Conservation (phyloP, 2,113 vertebrate species). For the Sinocyclocheilus rhinocerous region DNA sequence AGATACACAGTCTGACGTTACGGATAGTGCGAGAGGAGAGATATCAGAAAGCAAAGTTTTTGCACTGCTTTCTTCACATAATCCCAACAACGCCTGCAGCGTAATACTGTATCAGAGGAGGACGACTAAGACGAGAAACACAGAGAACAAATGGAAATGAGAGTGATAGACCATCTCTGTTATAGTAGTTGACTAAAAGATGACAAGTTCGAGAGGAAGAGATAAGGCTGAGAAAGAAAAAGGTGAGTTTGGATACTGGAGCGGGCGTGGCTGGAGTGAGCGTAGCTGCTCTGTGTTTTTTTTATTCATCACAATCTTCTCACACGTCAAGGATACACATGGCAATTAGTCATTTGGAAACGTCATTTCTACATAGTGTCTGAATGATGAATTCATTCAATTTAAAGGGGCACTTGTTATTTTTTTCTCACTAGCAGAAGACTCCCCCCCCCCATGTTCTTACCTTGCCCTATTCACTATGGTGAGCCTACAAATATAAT, state of each 20-base stretch:
- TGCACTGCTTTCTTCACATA: conserved; percentile 1
- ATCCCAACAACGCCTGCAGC: conserved; percentile 33
- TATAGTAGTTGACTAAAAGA: conserved; percentile 13
- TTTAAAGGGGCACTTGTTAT: not conserved
- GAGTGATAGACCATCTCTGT: not conserved
- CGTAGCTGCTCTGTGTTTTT: conserved; percentile 1
- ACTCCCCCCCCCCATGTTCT: not conserved
- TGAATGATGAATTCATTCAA: not conserved
- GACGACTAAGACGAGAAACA: not conserved
- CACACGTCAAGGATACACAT: conserved; percentile 72
- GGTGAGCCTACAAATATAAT: not conserved
- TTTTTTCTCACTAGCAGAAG: not conserved
- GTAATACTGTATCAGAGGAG: conserved; percentile 22
- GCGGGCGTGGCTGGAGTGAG: not conserved
- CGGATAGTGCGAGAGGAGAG: not conserved
- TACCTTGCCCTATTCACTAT: not conserved
- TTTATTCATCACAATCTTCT: conserved; percentile 59
- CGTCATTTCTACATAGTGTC: too few species aligned
- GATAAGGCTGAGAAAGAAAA: not conserved
- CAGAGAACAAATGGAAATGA: not conserved
- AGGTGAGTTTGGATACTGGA: not conserved
- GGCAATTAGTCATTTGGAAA: conserved; percentile 74
- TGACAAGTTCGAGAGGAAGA: not conserved
- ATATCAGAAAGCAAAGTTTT: not conserved
- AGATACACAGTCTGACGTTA: conserved; percentile 5